These are phyloP conservation scores for Melanaphis sacchari DNA, from an alignment of 1,140 invertebrate species.

Conservation along the genomic window DNA sequence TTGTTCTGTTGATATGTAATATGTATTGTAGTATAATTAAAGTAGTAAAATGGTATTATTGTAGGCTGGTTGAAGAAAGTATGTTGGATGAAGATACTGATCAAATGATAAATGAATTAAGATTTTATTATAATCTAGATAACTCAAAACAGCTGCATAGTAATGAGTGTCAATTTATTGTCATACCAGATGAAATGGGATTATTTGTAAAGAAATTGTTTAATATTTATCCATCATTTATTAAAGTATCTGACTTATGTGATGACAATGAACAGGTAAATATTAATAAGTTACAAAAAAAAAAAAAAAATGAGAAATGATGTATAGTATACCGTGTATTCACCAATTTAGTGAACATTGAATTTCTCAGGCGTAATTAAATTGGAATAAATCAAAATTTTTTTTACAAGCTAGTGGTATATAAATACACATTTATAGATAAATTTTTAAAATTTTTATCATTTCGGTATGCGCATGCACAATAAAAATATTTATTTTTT, in stretches of 20 bases:
- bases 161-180: slow-evolving; percentile 67
- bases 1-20: background rate
- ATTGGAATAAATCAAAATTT: no score
- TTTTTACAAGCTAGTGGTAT: no score
- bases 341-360: no score
- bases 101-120: slow-evolving; percentile 59
- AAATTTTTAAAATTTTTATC: no score
- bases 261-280: slow-evolving; percentile 64
- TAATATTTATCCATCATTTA: slow-evolving; percentile 67
- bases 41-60: background rate
- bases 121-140: slow-evolving; percentile 68
- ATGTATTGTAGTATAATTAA: background rate
- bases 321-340: no score
- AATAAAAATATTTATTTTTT: no score
- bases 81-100: slow-evolving; percentile 61
- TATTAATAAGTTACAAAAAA: slow-evolving; percentile 60
- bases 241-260: slow-evolving; percentile 67
- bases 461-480: no score
- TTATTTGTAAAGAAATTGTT: slow-evolving; percentile 67
- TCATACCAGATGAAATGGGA: slow-evolving; percentile 64
- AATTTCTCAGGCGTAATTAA: no score
- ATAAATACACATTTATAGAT: no score
- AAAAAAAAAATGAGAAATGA: no score
- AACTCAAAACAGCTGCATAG: slow-evolving; percentile 69
- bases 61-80: slow-evolving; percentile 67